Percentiles rank a stretch among this genome's conserved stretches.
Evolutionary conservation across 2,888 invertebrate species (phyloP).

Genomic region (Cylloceria caligata): DNA sequence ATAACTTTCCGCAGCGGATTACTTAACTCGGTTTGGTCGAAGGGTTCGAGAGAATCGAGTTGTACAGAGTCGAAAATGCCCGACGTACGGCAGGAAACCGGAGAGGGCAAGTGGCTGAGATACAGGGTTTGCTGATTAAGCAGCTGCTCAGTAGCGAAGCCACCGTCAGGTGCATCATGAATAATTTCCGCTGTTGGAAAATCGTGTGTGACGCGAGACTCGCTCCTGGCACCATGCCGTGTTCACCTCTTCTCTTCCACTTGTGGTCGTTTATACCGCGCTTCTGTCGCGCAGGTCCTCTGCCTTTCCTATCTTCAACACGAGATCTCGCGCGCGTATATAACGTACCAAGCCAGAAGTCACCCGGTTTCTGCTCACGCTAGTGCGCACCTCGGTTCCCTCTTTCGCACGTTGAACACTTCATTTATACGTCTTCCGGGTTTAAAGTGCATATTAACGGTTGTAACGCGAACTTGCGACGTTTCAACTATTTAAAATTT

Average conservation of each 20-base stretch:
- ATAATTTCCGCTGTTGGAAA: constrained; percentile 66
- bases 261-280: constrained; percentile 42
- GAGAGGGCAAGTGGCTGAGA: constrained; percentile 41
- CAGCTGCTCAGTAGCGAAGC: constrained; percentile 58
- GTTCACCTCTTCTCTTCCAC: constrained; percentile 36
- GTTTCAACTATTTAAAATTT: constrained; percentile 36
- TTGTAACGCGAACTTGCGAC: constrained; percentile 17
- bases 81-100: background rate
- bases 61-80: constrained; percentile 14
- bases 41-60: background rate
- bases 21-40: background rate
- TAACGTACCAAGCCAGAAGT: constrained; percentile 55
- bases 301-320: constrained; percentile 50
- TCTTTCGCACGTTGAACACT: constrained; percentile 52
- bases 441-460: constrained; percentile 64
- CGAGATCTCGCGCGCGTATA: constrained; percentile 35
- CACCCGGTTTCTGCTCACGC: constrained; percentile 47
- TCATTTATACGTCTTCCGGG: constrained; percentile 56
- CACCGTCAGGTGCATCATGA: constrained; percentile 66
- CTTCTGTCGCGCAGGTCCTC: constrained; percentile 1
- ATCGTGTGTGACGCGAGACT: constrained; percentile 51
- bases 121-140: constrained; percentile 61
- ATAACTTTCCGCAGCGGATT: background rate
- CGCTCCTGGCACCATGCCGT: constrained; percentile 59
- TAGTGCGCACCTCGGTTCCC: constrained; percentile 24